Evolutionary conservation across 2,888 invertebrate species (phyloP).

Genomic region (Disparrhopalites patrizii): DNA sequence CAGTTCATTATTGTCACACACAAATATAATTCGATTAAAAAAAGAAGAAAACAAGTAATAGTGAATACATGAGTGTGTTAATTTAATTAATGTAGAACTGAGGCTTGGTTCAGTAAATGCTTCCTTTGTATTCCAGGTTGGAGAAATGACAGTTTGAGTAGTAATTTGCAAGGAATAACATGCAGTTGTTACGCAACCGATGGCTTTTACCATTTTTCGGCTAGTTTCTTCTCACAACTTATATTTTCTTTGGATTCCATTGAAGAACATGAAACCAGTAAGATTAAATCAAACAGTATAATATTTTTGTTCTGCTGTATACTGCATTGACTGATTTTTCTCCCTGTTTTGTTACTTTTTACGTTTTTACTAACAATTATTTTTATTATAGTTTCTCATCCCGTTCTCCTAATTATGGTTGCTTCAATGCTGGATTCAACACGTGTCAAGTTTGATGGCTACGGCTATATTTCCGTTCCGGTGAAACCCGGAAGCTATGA

Average conservation of each 20-base stretch:
- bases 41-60: no score
- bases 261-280: conserved; percentile 31
- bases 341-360: background rate
- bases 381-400: conserved; percentile 31
- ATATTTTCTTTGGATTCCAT: conserved; percentile 38
- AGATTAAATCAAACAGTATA: background rate
- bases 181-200: conserved; percentile 37
- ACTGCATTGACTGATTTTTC: background rate
- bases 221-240: conserved; percentile 42
- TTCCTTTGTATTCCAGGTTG: conserved; percentile 34
- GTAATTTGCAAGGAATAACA: conserved; percentile 42
- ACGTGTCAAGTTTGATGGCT: conserved; percentile 42
- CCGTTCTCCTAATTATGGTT: conserved; percentile 38
- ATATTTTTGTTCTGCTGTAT: background rate
- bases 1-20: no score
- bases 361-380: background rate
- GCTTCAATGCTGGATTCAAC: conserved; percentile 36
- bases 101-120: background rate
- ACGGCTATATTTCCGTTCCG: conserved; percentile 40
- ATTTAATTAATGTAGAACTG: background rate
- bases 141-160: conserved; percentile 39
- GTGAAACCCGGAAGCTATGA: conserved; percentile 39
- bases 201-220: conserved; percentile 41
- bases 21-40: no score
- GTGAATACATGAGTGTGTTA: no score